Conservation (phyloP, 1,140 invertebrate genomes). For the Fopius arisanus region DNA sequence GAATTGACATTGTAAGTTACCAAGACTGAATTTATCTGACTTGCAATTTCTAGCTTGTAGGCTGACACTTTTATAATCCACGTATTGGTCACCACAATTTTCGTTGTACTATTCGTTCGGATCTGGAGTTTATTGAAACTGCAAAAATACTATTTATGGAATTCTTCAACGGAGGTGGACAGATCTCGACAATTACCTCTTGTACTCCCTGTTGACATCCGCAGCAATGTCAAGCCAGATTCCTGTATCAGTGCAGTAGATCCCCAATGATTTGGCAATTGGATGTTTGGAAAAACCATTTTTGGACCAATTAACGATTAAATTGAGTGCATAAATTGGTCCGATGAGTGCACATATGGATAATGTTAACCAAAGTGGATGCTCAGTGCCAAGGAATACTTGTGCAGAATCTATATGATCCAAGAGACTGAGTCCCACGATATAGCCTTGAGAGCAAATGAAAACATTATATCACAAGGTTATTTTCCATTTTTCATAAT, state of each 20-base stretch:
- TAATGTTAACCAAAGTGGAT: slow-evolving; percentile 57
- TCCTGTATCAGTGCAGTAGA: slow-evolving; percentile 70
- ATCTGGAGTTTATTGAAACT: slow-evolving; percentile 77
- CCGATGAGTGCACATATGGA: slow-evolving; percentile 52
- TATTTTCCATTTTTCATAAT: not conserved
- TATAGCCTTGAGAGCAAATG: slow-evolving; percentile 64
- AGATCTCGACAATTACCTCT: slow-evolving; percentile 65
- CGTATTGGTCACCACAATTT: slow-evolving; percentile 81
- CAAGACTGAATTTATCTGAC: slow-evolving; percentile 80
- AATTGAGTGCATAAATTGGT: slow-evolving; percentile 55
- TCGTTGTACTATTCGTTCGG: slow-evolving; percentile 72
- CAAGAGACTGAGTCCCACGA: slow-evolving; percentile 66
- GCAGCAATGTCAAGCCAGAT: slow-evolving; percentile 75
- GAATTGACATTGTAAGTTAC: slow-evolving; percentile 79
- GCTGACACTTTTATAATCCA: slow-evolving; percentile 89
- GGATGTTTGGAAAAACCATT: slow-evolving; percentile 79
- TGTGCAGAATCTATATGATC: slow-evolving; percentile 59
- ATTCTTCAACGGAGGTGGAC: not conserved
- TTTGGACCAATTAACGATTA: slow-evolving; percentile 72
- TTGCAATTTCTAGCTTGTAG: slow-evolving; percentile 77
- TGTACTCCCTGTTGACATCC: slow-evolving; percentile 81
- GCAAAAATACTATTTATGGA: slow-evolving; percentile 43
- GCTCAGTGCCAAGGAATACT: slow-evolving; percentile 54
- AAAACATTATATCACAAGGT: slow-evolving; percentile 16
- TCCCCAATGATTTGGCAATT: slow-evolving; percentile 71